Percentiles rank a stretch among this genome's conserved stretches.
Evolutionary conservation across 2,888 invertebrate species (phyloP).

Genomic region (Trichacis sp.): DNA sequence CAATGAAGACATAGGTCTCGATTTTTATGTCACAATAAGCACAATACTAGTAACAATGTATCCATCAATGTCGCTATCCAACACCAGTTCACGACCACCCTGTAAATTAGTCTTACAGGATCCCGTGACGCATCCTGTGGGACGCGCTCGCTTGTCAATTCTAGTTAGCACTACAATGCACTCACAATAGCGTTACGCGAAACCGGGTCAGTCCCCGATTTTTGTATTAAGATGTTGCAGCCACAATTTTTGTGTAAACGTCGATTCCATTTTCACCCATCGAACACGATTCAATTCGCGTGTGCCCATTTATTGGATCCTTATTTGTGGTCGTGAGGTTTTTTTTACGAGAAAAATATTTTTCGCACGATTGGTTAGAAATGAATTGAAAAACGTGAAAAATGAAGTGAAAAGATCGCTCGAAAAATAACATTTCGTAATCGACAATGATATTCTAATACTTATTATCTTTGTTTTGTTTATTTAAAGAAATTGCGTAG

Average conservation of each 20-base stretch:
- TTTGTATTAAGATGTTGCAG: constrained; percentile 28
- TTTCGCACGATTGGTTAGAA: too few relatives aligned
- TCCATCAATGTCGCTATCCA: constrained; percentile 60
- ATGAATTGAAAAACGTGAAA: too few relatives aligned
- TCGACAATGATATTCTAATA: too few relatives aligned
- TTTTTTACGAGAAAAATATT: too few relatives aligned
- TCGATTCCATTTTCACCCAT: constrained; percentile 22
- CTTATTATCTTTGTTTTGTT: too few relatives aligned
- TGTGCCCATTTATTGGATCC: not conserved
- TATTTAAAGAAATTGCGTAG: too few relatives aligned
- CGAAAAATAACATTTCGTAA: too few relatives aligned
- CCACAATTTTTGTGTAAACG: constrained; percentile 25
- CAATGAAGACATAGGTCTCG: constrained; percentile 56
- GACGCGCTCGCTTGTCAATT: constrained; percentile 59
- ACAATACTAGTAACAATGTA: constrained; percentile 60
- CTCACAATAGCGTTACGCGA: constrained; percentile 55
- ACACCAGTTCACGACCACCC: constrained; percentile 44
- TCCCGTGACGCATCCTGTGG: constrained; percentile 59
- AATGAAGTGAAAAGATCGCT: too few relatives aligned
- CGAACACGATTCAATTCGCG: constrained; percentile 13
- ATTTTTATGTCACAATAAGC: constrained; percentile 60
- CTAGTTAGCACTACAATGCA: constrained; percentile 57
- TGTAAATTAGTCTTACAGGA: constrained; percentile 64
- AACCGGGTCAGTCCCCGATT: constrained; percentile 39
- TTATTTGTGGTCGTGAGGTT: too few relatives aligned